phyloP scores from a whole-genome alignment of 2,888 invertebrate genomes.

The Tipula helvola region DNA sequence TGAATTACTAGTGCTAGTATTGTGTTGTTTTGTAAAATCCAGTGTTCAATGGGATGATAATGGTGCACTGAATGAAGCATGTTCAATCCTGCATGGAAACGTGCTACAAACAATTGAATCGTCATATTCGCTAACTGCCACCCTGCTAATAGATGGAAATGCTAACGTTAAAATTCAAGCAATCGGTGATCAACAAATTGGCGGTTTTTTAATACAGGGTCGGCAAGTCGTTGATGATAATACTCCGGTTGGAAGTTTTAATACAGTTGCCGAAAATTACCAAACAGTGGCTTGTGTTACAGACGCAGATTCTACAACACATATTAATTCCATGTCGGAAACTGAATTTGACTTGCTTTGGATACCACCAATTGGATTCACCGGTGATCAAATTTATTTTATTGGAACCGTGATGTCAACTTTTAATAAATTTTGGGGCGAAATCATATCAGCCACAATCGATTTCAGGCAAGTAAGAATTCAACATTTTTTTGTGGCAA shows the following conservation, averaged over 20 bases:
- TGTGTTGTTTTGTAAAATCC: constrained; percentile 20
- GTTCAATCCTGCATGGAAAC: constrained; percentile 47
- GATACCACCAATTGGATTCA: constrained; percentile 60
- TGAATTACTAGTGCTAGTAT: not conserved
- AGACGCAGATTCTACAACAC: constrained; percentile 56
- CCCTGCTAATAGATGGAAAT: constrained; percentile 38
- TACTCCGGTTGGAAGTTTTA: constrained; percentile 27
- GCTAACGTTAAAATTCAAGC: constrained; percentile 36
- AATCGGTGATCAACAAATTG: constrained; percentile 36
- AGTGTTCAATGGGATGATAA: constrained; percentile 28
- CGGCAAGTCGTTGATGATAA: constrained; percentile 36
- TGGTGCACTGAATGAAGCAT: constrained; percentile 35
- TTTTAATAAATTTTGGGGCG: constrained; percentile 55
- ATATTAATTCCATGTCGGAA: constrained; percentile 47
- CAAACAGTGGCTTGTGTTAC: constrained; percentile 51
- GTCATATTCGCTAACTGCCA: constrained; percentile 39
- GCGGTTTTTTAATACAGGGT: constrained; percentile 40
- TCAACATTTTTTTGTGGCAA: too few species aligned
- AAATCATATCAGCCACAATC: constrained; percentile 55
- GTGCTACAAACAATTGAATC: constrained; percentile 43
- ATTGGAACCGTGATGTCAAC: constrained; percentile 44
- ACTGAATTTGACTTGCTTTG: constrained; percentile 58
- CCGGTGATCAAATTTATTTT: constrained; percentile 64
- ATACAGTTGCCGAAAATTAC: constrained; percentile 36
- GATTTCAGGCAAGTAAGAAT: constrained; percentile 46